These are phyloP conservation scores for Ondatra zibethicus DNA, from an alignment of 2,113 vertebrate species.

Conservation along the genomic window DNA sequence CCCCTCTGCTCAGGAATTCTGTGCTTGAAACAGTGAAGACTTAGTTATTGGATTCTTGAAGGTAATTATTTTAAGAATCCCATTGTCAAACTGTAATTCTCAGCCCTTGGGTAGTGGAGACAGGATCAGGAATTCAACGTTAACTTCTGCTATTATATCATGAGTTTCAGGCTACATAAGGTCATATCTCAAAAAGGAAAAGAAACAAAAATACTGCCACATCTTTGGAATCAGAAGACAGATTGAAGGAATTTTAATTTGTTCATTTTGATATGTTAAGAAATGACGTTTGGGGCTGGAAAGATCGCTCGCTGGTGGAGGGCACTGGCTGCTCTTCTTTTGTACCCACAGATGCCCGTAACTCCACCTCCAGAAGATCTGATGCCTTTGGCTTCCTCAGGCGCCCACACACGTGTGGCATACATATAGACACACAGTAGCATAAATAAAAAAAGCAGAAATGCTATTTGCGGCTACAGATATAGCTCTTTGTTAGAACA, in stretches of 20 bases:
- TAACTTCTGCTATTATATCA: background rate
- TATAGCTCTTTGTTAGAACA: background rate
- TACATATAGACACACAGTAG: background rate
- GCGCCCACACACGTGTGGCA: background rate
- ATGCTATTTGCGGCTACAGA: background rate
- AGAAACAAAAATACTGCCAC: background rate
- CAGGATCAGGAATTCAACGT: background rate
- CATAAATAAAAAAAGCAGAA: background rate
- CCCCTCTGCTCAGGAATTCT: background rate
- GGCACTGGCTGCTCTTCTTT: background rate
- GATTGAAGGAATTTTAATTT: constrained; percentile 20
- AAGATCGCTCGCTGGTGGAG: background rate
- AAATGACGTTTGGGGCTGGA: background rate
- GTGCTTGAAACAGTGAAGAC: background rate
- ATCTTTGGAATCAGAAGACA: background rate
- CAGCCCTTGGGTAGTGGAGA: background rate
- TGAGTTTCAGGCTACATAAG: background rate
- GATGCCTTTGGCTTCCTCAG: background rate
- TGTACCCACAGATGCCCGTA: background rate
- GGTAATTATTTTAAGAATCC: background rate
- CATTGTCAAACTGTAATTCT: background rate
- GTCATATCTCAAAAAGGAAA: background rate
- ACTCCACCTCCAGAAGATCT: background rate
- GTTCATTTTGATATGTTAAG: background rate
- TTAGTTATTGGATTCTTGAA: background rate